Evolutionary conservation across 2,113 vertebrate genomes (phyloP), one percentile per base, ranked within the genome.

Genomic region (Melozone crissalis): DNA sequence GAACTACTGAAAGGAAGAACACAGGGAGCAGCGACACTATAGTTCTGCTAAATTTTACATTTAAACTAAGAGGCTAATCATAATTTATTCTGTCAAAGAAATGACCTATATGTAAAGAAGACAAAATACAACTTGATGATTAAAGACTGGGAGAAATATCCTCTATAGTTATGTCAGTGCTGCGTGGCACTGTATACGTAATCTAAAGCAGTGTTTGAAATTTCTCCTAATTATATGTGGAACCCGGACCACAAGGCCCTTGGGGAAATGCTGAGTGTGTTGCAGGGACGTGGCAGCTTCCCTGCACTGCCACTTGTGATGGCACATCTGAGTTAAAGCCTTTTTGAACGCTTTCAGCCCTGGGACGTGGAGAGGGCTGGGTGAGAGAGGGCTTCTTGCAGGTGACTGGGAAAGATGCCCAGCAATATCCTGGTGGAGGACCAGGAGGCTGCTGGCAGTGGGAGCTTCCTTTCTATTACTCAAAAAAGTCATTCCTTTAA

Each of bases 51-150:
- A 97, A 96, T 96, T 97, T 96, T 97, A 96, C 90, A 95, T 96
- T 97, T 96, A 97, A 96, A 97, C 96, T 91, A 96, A 97, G 96
- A 95, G 97, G 94, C 95, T 97, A 90, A 95, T 97, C 75, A 94
- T 96, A 91, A 97, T 97, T 96, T 97, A 96, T 97, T 95, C 96
- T 74, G 72, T 96, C 84, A 96, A 97, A 97, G 95, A 91, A 96
- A 93, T 97, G 96, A 96, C 96, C 96, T 97, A 91, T 96, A 96
- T 97, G 95, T 95, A 96, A 97, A 97, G 96, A 96, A 94, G 96
- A 95, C 91, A 95, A 96, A 97, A 95, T 95, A 88, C 0, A 84
- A 74, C 89, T 96, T 89, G 87, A 97, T 96, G 95, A 97, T 97
- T 96, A 97, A 97, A 97, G 97, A 66, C 96, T 92, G 11, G 19